Evolutionary conservation across 2,113 vertebrate genomes (phyloP).

Genomic region (Calyptommatus sinebrachiatus): DNA sequence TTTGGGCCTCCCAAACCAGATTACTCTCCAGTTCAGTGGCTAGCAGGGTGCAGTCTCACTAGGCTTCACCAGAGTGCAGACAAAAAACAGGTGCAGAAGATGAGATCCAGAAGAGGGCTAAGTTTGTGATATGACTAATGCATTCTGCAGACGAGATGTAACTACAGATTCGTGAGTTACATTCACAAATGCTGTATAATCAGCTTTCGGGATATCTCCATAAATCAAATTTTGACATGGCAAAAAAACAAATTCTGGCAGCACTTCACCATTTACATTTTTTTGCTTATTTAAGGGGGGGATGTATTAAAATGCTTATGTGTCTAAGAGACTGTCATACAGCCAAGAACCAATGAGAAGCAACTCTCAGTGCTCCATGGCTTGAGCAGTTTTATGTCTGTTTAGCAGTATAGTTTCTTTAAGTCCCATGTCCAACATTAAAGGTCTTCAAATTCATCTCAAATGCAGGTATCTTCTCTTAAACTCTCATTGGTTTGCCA

Average conservation of each 20-base stretch:
- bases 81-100: no score
- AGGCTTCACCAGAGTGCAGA: no score
- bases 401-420: no score
- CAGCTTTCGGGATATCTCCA: background rate
- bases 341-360: slow-evolving; percentile 10
- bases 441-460: no score
- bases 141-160: background rate
- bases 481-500: no score
- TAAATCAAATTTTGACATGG: background rate
- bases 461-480: no score
- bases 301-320: background rate
- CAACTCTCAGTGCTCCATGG: background rate
- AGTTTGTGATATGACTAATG: background rate
- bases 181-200: background rate
- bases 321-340: background rate
- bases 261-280: background rate
- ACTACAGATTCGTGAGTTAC: background rate
- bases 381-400: no score
- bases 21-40: no score
- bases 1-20: no score
- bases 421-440: no score
- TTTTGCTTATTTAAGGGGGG: background rate
- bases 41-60: no score
- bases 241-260: background rate
- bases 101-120: no score